Evolutionary conservation across 2,888 invertebrate species (phyloP), one percentile per base, ranked within the genome.

Genomic region (Apamea anceps): DNA sequence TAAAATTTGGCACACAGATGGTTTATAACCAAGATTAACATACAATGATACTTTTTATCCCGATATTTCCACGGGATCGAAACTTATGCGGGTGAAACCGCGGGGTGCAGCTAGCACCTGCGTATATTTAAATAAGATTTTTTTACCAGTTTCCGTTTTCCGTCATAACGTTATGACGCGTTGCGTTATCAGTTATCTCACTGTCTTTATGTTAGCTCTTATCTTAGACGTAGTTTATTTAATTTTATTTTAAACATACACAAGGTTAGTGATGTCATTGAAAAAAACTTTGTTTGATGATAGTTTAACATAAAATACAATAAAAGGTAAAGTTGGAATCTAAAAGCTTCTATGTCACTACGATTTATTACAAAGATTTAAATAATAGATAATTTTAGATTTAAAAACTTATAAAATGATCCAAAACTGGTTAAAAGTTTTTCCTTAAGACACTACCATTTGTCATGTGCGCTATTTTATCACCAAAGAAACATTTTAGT

Each of bases 221-320:
- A 76, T 81, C 65, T 72, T 37, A 75, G 25, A 75, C 54, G 67
- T 62, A 80, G 62, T 68, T 63, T 70, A 32, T 71, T 48, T 66
- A 76, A 32, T 51, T 67, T 73, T 21, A 25, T 66, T 68, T 45
- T 54, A 51, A 79, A 73, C 2, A 32, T 28, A 37, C 42, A 68
- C 80, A 84, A 80, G 77, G 68, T 77, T 62, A 63, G 18, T 68
- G 68, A 70, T 68, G 80, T 84, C 77, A 84, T 63, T 66, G 62
- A 74, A 75, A 71, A 72, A 45, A 51, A 60, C 32, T 67, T 28
- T 28, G 18, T 21, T 45, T 66, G 15, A 75, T n/a, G 2, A 67
- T 32, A 21, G 1, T 63, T 3, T 32, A 63, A 32, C 1, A 3
- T 32, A 18, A 18, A 10, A 18, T 28, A 18, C 18, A 63, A 1